Evolutionary conservation across 2,797 vertebrate species (phyloP).

Genomic region (Characodon lateralis): DNA sequence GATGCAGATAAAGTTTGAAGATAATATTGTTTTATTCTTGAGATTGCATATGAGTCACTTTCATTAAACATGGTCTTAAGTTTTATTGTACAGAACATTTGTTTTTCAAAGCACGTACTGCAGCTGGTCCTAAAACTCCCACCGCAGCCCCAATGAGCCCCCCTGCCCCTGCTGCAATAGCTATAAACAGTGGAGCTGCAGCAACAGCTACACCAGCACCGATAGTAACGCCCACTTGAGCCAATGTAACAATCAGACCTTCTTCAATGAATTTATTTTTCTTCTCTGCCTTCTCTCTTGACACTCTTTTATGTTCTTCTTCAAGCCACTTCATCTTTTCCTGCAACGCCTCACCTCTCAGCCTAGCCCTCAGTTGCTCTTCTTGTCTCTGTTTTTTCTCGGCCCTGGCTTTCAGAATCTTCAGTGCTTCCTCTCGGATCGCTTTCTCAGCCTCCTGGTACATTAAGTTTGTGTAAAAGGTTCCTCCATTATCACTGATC

Average conservation of each 20-base stretch:
- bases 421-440: constrained; percentile 4
- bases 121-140: constrained; percentile 11
- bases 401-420: not conserved
- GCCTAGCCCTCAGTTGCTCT: constrained; percentile 7
- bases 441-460: constrained; percentile 38
- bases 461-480: constrained; percentile 42
- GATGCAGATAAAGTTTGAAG: no score
- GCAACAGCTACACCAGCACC: not conserved
- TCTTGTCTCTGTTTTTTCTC: not conserved
- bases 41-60: no score
- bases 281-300: constrained; percentile 38
- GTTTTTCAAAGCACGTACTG: constrained; percentile 15
- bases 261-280: constrained; percentile 25
- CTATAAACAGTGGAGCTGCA: constrained; percentile 25
- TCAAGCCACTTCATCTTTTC: not conserved
- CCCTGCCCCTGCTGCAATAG: constrained; percentile 20
- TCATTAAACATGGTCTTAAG: no score
- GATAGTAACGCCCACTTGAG: constrained; percentile 3
- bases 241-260: not conserved
- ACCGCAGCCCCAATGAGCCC: constrained; percentile 3
- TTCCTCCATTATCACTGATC: constrained; percentile 26
- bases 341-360: constrained; percentile 13
- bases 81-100: constrained; percentile 40
- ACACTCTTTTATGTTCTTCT: not conserved
- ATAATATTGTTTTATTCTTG: no score